These are phyloP conservation scores for Stictocephala bisonia DNA, from an alignment of 2,888 invertebrate genomes.

Conservation along the genomic window DNA sequence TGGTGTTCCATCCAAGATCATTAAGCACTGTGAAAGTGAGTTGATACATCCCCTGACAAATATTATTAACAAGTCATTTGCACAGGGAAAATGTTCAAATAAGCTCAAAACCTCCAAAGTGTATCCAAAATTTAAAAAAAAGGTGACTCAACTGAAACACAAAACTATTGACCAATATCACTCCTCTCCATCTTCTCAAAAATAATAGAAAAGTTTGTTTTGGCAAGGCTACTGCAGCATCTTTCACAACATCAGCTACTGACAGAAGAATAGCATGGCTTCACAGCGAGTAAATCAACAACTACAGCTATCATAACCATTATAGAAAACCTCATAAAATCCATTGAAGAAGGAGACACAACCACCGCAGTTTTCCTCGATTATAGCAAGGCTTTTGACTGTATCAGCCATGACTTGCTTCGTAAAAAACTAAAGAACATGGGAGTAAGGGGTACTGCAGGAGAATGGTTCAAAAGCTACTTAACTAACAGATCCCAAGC, in stretches of 20 bases:
- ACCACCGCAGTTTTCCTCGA: no score
- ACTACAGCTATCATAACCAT: not conserved
- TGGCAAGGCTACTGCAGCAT: conserved; percentile 8
- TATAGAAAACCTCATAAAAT: no score
- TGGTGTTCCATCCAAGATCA: no score
- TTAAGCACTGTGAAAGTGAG: no score
- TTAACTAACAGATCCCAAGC: conserved; percentile 15
- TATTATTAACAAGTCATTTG: no score
- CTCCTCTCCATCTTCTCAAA: conserved; percentile 17
- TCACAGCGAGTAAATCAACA: conserved; percentile 10
- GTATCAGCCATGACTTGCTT: conserved; percentile 17
- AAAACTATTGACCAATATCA: no score
- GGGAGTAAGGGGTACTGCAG: conserved; percentile 10
- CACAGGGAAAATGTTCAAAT: no score
- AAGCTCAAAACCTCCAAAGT: no score
- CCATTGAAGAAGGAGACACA: not conserved
- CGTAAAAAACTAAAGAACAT: conserved; percentile 15
- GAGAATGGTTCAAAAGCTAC: conserved; percentile 5
- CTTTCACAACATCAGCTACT: conserved; percentile 11
- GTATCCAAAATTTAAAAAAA: not conserved
- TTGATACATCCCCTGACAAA: no score
- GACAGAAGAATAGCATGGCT: conserved; percentile 11
- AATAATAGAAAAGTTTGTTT: conserved; percentile 11
- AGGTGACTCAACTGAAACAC: no score
- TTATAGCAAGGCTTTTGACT: not conserved